Conservation (phyloP, 2,113 vertebrate species). For the Puntigrus tetrazona region DNA sequence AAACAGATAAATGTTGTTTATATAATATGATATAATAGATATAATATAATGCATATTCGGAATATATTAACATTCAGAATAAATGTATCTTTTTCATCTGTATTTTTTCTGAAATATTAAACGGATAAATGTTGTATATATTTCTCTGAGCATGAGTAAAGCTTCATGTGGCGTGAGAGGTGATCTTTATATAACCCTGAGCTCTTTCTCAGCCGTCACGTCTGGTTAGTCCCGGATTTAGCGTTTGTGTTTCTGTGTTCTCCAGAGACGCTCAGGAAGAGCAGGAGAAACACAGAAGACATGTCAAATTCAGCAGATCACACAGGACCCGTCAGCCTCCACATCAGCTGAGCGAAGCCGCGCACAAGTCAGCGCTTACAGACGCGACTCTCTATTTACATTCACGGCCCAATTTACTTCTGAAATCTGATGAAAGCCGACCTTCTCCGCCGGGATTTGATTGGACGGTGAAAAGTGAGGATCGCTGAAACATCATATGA, state of each 20-base stretch:
- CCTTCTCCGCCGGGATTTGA: not conserved
- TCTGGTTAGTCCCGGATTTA: not conserved
- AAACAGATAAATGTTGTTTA: too few relatives aligned
- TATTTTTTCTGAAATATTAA: too few relatives aligned
- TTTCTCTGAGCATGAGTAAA: not conserved
- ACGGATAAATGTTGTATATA: too few relatives aligned
- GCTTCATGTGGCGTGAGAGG: not conserved
- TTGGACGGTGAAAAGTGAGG: not conserved
- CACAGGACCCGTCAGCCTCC: too few relatives aligned
- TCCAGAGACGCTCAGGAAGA: too few relatives aligned
- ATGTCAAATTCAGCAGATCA: not conserved
- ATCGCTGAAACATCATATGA: not conserved
- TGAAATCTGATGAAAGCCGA: too few relatives aligned
- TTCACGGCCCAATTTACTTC: not conserved
- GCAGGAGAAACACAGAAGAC: not conserved
- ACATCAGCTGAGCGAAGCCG: too few relatives aligned
- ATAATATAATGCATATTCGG: too few relatives aligned
- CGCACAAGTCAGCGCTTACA: too few relatives aligned
- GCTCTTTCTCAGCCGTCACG: not conserved
- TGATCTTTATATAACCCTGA: conserved; percentile 14
- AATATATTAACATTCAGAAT: too few relatives aligned
- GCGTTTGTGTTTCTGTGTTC: conserved; percentile 25
- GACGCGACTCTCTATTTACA: not conserved
- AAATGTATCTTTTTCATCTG: too few relatives aligned
- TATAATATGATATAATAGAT: too few relatives aligned